Conservation (phyloP, 1,140 invertebrate species). For the Periplaneta americana region DNA sequence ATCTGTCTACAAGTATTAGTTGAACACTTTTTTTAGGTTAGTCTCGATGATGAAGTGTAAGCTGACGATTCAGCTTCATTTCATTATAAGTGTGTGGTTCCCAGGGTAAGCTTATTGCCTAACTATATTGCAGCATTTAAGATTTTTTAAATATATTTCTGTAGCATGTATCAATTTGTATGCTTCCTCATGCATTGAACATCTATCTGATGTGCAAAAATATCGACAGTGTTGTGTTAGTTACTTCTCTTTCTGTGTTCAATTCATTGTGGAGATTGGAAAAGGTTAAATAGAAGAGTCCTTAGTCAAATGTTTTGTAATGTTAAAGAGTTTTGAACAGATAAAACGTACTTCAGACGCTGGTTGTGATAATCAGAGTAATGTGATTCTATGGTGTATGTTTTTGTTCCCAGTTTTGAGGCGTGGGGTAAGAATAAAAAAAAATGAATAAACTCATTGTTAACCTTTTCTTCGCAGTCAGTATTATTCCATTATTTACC, state of each 20-base stretch:
- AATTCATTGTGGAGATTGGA: background rate
- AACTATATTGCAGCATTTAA: background rate
- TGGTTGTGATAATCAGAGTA: background rate
- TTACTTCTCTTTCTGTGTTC: background rate
- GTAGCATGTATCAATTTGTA: background rate
- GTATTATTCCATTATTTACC: too few relatives aligned
- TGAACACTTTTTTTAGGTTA: too few relatives aligned
- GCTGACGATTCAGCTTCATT: background rate
- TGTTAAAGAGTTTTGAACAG: background rate
- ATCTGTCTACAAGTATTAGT: background rate
- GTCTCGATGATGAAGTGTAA: background rate
- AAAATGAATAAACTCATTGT: background rate
- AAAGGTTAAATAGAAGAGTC: background rate
- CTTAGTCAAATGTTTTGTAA: background rate
- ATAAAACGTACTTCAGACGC: background rate
- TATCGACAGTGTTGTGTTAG: background rate
- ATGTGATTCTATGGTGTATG: background rate
- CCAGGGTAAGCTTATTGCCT: background rate
- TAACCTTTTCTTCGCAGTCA: too few relatives aligned
- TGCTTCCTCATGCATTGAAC: too few relatives aligned
- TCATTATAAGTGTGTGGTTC: background rate
- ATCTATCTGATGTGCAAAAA: background rate
- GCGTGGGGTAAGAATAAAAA: background rate
- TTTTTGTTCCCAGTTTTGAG: background rate
- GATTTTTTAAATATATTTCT: background rate